Percentiles rank a stretch among this genome's conserved stretches.
Conservation (phyloP, 23 tunicate genomes). For the Trididemnum miniatum region DNA sequence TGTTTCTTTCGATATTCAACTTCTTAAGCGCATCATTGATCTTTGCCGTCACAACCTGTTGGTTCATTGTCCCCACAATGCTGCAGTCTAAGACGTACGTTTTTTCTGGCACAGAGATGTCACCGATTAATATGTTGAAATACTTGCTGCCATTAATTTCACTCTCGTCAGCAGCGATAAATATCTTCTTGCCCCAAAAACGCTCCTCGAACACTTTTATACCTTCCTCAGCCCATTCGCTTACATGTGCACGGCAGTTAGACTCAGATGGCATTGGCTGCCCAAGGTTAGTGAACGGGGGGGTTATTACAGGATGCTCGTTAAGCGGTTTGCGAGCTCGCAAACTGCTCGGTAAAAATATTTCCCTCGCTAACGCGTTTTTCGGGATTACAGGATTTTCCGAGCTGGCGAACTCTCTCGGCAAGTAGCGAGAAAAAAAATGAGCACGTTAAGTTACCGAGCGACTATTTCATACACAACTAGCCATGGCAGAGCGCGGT, state of each 20-base stretch:
- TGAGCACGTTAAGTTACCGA: too few species aligned
- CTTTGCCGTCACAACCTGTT: conserved; percentile 27
- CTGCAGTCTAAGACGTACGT: conserved; percentile 28
- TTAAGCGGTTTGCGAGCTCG: too few species aligned
- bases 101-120: conserved; percentile 45
- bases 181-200: conserved; percentile 34
- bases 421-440: too few species aligned
- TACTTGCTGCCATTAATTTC: conserved; percentile 37
- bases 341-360: too few species aligned
- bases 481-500: too few species aligned
- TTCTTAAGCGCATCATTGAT: conserved; percentile 37
- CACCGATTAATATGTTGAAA: conserved; percentile 45
- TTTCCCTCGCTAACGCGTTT: too few species aligned
- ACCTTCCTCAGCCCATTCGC: conserved; percentile 22
- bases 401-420: too few species aligned
- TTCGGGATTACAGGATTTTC: too few species aligned
- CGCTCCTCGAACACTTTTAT: conserved; percentile 33
- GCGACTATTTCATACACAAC: too few species aligned
- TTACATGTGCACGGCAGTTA: conserved; percentile 28
- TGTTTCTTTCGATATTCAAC: conserved; percentile 34
- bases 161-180: conserved; percentile 46
- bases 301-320: too few species aligned
- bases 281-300: conserved; percentile 25
- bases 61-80: conserved; percentile 32
- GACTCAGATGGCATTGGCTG: conserved; percentile 43